phyloP scores from a whole-genome alignment of 2,888 invertebrate genomes.

The Ochropleura leucogaster region DNA sequence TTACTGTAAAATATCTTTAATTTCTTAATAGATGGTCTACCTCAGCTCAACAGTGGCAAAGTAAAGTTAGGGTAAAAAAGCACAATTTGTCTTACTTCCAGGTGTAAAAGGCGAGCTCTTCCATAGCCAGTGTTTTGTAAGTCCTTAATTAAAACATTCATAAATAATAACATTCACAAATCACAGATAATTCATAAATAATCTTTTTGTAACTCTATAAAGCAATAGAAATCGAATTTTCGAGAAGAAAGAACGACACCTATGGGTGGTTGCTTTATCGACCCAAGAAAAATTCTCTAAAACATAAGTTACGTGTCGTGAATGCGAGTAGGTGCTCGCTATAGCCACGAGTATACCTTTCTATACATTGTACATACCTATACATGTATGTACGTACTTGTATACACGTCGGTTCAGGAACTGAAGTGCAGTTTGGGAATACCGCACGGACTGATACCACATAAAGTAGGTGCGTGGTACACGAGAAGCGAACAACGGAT shows the following conservation, averaged over 20 bases:
- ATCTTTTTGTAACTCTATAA: not conserved
- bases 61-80: not conserved
- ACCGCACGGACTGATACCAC: conserved; percentile 89
- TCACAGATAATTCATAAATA: too few relatives aligned
- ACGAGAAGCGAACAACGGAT: conserved; percentile 66
- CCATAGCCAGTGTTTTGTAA: too few relatives aligned
- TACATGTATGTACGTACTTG: conserved; percentile 54
- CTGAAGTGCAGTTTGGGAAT: conserved; percentile 91
- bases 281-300: conserved; percentile 75
- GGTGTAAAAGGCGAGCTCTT: not conserved
- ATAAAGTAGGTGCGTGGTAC: conserved; percentile 81
- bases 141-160: not conserved
- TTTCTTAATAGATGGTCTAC: too few relatives aligned
- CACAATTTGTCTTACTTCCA: not conserved
- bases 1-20: not conserved
- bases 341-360: conserved; percentile 37
- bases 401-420: conserved; percentile 73
- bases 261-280: not conserved
- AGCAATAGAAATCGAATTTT: not conserved
- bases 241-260: not conserved
- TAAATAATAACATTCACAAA: too few relatives aligned
- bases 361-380: conserved; percentile 38
- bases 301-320: conserved; percentile 82
- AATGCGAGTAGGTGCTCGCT: conserved; percentile 74
- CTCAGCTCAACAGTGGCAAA: not conserved